Percentiles rank a stretch among this genome's conserved stretches.
Evolutionary conservation across 2,797 vertebrate genomes (phyloP).

Genomic region (Cetoscarus ocellatus): DNA sequence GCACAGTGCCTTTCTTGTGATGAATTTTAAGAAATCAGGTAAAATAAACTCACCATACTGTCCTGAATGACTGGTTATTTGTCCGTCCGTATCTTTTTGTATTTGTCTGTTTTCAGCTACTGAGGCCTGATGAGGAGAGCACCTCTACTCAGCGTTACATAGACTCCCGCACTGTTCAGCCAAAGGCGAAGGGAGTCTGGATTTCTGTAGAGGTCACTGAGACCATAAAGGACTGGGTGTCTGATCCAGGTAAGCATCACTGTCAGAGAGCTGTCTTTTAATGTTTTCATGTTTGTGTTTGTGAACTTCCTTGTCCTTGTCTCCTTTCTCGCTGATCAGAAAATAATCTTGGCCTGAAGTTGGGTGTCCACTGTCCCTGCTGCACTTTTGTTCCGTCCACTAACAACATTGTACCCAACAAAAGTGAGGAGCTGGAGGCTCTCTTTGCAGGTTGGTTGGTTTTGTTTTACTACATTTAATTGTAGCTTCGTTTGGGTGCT

Average conservation of each 20-base stretch:
- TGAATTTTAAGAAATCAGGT: neutral
- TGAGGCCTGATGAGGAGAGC: conserved; percentile 82
- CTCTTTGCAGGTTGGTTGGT: conserved; percentile 84
- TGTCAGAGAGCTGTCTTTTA: neutral
- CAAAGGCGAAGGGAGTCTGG: conserved; percentile 83
- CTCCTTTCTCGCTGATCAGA: conserved; percentile 64
- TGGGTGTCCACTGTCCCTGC: conserved; percentile 89
- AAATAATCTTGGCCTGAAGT: conserved; percentile 86
- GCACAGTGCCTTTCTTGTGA: too few relatives aligned
- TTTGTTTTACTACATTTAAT: neutral
- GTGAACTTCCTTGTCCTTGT: neutral
- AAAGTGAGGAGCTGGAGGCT: conserved; percentile 87
- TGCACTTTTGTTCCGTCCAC: conserved; percentile 88
- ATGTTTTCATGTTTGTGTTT: neutral
- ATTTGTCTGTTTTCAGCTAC: conserved; percentile 70
- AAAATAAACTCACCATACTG: neutral
- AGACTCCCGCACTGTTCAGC: conserved; percentile 86
- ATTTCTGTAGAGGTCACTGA: conserved; percentile 87
- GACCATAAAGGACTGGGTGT: conserved; percentile 87
- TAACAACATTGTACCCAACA: conserved; percentile 88
- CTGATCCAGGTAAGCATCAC: conserved; percentile 79
- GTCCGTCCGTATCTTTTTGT: neutral
- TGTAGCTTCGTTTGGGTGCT: neutral
- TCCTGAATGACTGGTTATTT: neutral
- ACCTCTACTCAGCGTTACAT: conserved; percentile 86